Base-by-base conservation (phyloP, 2,113 vertebrate genomes). In the Pogona vitticeps region DNA sequence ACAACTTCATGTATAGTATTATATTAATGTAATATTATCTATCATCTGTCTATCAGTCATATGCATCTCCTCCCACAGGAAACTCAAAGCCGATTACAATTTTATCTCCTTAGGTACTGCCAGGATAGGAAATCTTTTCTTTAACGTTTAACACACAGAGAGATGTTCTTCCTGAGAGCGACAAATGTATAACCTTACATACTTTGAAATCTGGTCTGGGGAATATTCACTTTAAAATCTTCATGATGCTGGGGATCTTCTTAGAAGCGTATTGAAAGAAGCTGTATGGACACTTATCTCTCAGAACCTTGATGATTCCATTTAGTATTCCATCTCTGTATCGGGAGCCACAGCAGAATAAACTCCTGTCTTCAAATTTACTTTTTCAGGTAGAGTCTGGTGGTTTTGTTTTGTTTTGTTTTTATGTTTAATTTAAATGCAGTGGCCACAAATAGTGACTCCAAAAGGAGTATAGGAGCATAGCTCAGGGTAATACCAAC, bases 101-200 rank as follows among this genome's bases (percentile, higher is more conserved):
- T 87, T 76, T 87, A 81, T 76, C 79, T 94, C 92, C 80, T 89
- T 52, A 83, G 87, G 91, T 84, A 93, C 90, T 90, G 92, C 89
- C 86, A 86, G 73, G 92, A 89, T 87, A 58, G 89, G 93, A 92
- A 93, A 86, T 86, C 72, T 92, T 94, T 80, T 84, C 83, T 88
- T 87, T 75, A 87, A 56, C 36, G 6, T 56, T 82, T 82, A 79
- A 93, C 89, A 90, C 90, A 91, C 88, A 92, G 90, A 88, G 94
- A 93, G 91, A 93, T 86, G 93, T 88, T 93, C 92, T 92, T 93
- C 94, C 94, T 90, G 89, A 90, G 93, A 94, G 85, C 87, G 92
- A 94, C 93, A 91, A 93, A 95, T 94, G 94, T 92, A 94, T 94
- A 94, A 95, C 93, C 93, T 95, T 91, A 92, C 91, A 91, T 91